A percentile compares a stretch with the other conserved stretches of the same genome.
These are phyloP conservation scores for Notothenia rossii DNA, from an alignment of 2,113 vertebrate species.

Conservation along the genomic window DNA sequence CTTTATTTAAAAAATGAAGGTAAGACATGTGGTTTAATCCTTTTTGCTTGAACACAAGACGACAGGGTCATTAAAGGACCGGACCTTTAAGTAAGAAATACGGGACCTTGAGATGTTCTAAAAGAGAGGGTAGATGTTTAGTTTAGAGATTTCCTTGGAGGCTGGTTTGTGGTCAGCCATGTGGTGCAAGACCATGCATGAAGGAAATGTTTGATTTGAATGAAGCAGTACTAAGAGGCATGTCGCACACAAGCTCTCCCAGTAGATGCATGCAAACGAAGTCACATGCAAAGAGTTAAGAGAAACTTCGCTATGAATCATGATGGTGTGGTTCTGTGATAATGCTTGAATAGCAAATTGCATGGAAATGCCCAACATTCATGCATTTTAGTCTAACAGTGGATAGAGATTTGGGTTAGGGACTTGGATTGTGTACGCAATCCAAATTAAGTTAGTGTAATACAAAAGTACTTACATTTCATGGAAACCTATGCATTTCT, in stretches of 20 bases:
- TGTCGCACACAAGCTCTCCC: constrained; percentile 46
- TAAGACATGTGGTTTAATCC: constrained; percentile 72
- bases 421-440: too few species aligned
- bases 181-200: constrained; percentile 75
- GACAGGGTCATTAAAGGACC: constrained; percentile 54
- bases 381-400: too few species aligned
- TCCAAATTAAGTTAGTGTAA: too few species aligned
- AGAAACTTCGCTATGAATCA: constrained; percentile 22
- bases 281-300: constrained; percentile 14
- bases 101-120: constrained; percentile 58
- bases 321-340: too few species aligned
- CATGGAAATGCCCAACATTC: too few species aligned
- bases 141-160: constrained; percentile 79
- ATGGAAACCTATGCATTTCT: too few species aligned
- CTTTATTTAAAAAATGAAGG: constrained; percentile 63
- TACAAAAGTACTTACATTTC: too few species aligned
- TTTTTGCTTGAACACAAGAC: constrained; percentile 66
- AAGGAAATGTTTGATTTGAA: constrained; percentile 76
- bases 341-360: too few species aligned
- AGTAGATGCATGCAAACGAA: not conserved
- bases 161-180: constrained; percentile 79
- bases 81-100: constrained; percentile 41
- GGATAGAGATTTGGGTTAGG: too few species aligned
- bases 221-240: constrained; percentile 62
- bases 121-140: constrained; percentile 80